Conservation (phyloP, 2,113 vertebrate species). For the Nycticebus coucang region DNA sequence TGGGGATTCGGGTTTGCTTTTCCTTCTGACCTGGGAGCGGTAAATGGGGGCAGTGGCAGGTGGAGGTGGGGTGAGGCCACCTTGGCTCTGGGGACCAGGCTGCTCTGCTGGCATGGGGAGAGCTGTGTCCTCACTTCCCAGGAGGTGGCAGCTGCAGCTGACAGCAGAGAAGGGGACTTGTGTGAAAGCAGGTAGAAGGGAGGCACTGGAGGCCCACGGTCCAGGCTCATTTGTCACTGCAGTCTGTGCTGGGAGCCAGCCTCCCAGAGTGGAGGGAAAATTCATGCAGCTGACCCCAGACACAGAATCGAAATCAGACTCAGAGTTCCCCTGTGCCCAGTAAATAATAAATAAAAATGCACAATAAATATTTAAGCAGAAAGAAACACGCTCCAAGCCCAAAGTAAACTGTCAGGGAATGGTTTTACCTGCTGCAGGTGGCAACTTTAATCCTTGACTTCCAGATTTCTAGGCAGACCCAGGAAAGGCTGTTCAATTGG, state of each 20-base stretch:
- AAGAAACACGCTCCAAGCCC: neutral
- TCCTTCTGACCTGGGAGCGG: neutral
- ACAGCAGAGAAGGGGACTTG: rapidly evolving
- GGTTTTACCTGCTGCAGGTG: neutral
- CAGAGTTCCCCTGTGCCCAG: neutral
- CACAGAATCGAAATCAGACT: neutral
- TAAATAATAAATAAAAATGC: slow-evolving; percentile 58
- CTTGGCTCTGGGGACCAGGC: neutral
- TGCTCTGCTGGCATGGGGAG: neutral
- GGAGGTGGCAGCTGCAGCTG: neutral
- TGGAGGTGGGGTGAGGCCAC: rapidly evolving
- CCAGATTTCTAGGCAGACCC: neutral
- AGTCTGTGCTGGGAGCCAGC: neutral
- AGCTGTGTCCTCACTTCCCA: rapidly evolving
- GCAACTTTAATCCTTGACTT: neutral
- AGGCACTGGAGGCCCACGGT: rapidly evolving
- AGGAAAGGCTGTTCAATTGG: neutral
- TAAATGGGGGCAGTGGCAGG: neutral
- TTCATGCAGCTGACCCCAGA: neutral
- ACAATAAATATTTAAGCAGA: neutral
- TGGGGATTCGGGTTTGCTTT: neutral
- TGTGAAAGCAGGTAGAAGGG: rapidly evolving
- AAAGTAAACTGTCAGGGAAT: neutral
- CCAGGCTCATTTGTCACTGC: rapidly evolving
- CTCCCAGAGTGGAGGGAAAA: neutral